Percentiles rank a stretch among this genome's conserved stretches.
Conservation (phyloP, 2,797 vertebrate species). For the Parambassis ranga region DNA sequence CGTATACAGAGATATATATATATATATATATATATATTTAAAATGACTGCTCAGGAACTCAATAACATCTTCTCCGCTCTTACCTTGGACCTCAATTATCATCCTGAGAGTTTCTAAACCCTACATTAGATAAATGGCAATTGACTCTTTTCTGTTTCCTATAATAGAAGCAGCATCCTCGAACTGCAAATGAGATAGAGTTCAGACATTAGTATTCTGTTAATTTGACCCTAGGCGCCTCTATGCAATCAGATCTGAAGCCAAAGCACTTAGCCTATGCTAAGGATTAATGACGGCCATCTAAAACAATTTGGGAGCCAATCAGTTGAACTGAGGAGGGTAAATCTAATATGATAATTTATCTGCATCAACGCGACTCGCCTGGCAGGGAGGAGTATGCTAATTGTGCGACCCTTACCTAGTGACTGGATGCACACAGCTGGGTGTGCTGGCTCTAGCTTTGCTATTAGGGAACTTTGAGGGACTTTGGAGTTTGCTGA, state of each 20-base stretch:
- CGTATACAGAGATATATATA: too few relatives aligned
- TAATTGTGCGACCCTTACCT: constrained; percentile 98
- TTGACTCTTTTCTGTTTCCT: constrained; percentile 70
- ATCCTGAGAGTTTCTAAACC: constrained; percentile 69
- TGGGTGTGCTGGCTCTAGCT: constrained; percentile 89
- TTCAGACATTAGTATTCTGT: constrained; percentile 83
- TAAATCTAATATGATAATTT: constrained; percentile 99
- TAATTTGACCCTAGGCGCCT: constrained; percentile 94
- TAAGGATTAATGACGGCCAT: constrained; percentile 99
- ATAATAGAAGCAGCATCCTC: constrained; percentile 78
- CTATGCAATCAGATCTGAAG: constrained; percentile 93
- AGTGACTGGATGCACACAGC: constrained; percentile 92
- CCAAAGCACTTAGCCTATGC: constrained; percentile 93
- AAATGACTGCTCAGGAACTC: constrained; percentile 40
- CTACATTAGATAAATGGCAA: constrained; percentile 76
- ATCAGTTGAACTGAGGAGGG: constrained; percentile 99
- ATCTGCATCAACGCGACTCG: constrained; percentile 91
- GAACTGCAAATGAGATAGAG: constrained; percentile 79
- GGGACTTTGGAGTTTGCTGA: constrained; percentile 95
- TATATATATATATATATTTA: too few relatives aligned
- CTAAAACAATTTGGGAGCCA: constrained; percentile 99
- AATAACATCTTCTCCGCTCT: constrained; percentile 44
- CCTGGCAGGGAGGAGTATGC: constrained; percentile 96
- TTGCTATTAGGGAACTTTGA: constrained; percentile 98
- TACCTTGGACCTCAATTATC: constrained; percentile 81